Base-by-base conservation (phyloP, 2,797 vertebrate genomes). In the Gobio occitaniae region DNA sequence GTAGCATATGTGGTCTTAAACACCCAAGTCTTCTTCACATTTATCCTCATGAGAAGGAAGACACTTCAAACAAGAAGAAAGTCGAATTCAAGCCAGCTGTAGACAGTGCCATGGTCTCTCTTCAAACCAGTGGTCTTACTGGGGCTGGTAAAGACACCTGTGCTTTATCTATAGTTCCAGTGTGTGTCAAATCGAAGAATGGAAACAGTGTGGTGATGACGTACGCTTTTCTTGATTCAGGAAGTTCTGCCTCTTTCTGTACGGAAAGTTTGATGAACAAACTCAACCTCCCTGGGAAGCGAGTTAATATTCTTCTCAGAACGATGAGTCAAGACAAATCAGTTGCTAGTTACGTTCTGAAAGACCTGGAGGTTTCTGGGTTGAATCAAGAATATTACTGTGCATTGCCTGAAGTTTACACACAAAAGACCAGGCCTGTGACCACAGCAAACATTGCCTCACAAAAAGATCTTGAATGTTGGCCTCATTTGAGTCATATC, bases 211-310 rank as follows among this genome's bases (percentile, higher is more conserved):
- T 78, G 3, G 13, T 78, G 21, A 78, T 16, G 19, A 41, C 19
- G 13, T 48, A 72, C 61, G 36, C 56, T 6, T 63, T 78, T 63
- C 38, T 63, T 25, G 38, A 63, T 25, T 47, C 76, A 17, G 38
- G 13, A 13, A 78, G 54, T 10, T 61, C 32, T 38, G 29, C 32
- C 56, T 76, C 17, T 36, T 76, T 76, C 9, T 38, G 32, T 36
- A 56, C 0, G 0, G 32, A 84, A 32, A 76, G 17, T 56, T 56
- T 76, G 11, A 76, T 59, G 74, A 38, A 13, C 17, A 59, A 66
- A 25, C n/a, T 83, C 29, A 83, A 13, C 10, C 80, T 88, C 2
- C 1, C 47, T 29, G 66, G 78, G 36, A 85, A 65, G 13, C 80
- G 8, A 41, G 36, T 61, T 7, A 77, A 59, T 7, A 61, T 59